Evolutionary conservation across 2,888 invertebrate genomes (phyloP).

Genomic region (Linyphia triangularis): DNA sequence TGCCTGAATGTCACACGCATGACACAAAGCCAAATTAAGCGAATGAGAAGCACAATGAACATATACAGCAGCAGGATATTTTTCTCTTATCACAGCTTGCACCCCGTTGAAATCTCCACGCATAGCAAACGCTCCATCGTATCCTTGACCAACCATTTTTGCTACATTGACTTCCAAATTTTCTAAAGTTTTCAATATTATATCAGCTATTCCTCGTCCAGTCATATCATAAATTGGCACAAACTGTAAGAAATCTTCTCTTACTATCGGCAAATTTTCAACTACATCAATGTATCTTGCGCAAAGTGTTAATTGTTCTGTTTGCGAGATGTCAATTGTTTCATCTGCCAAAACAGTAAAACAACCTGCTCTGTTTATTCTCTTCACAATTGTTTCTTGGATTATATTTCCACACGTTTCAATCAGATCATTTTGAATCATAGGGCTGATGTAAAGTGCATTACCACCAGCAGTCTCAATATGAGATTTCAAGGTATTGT

Average conservation of each 20-base stretch:
- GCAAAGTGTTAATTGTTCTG: conserved; percentile 20
- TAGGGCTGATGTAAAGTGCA: conserved; percentile 12
- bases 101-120: conserved; percentile 3
- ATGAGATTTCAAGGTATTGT: neutral
- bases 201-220: neutral
- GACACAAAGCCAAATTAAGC: conserved; percentile 4
- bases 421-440: conserved; percentile 14
- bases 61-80: neutral
- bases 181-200: neutral
- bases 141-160: neutral
- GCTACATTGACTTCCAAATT: neutral
- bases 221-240: neutral
- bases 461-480: neutral
- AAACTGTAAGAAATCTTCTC: conserved; percentile 29
- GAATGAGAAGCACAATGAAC: conserved; percentile 8
- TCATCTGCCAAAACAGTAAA: conserved; percentile 31
- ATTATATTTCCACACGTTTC: neutral
- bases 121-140: conserved; percentile 18
- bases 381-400: neutral
- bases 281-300: conserved; percentile 4
- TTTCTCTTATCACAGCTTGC: neutral
- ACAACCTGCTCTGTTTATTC: neutral
- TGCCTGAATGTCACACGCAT: neutral
- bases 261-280: neutral
- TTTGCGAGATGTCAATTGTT: conserved; percentile 25